Percentiles rank a stretch among this genome's conserved stretches.
These are phyloP conservation scores for Listronotus bonariensis DNA, from an alignment of 1,140 invertebrate species.

Conservation along the genomic window DNA sequence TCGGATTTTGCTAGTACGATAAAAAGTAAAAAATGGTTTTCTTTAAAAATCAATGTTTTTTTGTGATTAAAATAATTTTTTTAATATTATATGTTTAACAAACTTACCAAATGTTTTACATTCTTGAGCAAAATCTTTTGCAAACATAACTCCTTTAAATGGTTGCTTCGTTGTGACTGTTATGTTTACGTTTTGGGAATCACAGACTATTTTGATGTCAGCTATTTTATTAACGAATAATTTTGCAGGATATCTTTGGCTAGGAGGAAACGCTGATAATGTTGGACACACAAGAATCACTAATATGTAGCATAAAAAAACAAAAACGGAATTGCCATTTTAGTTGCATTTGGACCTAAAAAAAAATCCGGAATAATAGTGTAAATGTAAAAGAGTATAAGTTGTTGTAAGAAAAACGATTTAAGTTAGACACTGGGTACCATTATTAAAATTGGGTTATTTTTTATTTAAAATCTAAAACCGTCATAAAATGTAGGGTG, in stretches of 20 bases:
- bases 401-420: no score
- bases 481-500: no score
- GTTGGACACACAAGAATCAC: constrained; percentile 5
- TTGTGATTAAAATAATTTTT: no score
- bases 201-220: constrained; percentile 45
- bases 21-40: no score
- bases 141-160: constrained; percentile 71
- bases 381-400: no score
- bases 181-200: constrained; percentile 48
- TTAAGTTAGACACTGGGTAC: no score
- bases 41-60: no score
- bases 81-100: no score
- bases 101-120: constrained; percentile 62
- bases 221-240: constrained; percentile 46
- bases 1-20: no score
- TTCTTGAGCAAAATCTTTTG: constrained; percentile 71
- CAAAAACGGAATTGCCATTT: constrained; percentile 4
- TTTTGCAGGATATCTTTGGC: constrained; percentile 37
- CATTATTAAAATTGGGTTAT: no score
- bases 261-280: constrained; percentile 45
- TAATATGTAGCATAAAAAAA: constrained; percentile 18
- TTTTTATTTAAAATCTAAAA: no score
- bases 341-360: constrained; percentile 14
- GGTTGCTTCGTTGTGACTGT: constrained; percentile 60
- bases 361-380: no score